Evolutionary conservation across 2,888 invertebrate species (phyloP).

Genomic region (Habroteleia sp.): DNA sequence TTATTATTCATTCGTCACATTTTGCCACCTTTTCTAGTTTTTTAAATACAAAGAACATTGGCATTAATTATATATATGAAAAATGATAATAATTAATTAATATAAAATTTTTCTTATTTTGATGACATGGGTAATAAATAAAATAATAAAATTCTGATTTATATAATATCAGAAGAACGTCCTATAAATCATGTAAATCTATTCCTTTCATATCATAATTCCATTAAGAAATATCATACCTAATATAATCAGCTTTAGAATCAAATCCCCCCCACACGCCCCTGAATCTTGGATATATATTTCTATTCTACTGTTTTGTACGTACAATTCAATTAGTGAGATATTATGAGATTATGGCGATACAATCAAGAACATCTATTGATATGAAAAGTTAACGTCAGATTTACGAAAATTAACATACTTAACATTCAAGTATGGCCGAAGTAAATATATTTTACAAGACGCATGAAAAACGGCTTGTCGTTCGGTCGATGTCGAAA

Average conservation of each 20-base stretch:
- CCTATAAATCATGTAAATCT: constrained; percentile 3
- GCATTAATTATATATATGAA: too few species aligned
- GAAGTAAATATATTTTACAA: neutral
- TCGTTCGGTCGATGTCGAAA: constrained; percentile 3
- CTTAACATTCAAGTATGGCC: constrained; percentile 5
- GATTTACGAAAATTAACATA: constrained; percentile 50
- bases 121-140: too few species aligned
- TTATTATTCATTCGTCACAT: too few species aligned
- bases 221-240: constrained; percentile 18
- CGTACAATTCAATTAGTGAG: constrained; percentile 19
- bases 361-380: constrained; percentile 24
- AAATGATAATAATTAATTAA: too few species aligned
- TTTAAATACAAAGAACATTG: too few species aligned
- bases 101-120: too few species aligned
- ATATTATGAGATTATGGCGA: constrained; percentile 23
- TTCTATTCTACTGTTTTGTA: constrained; percentile 25
- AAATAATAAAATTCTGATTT: too few species aligned
- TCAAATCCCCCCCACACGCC: constrained; percentile 20
- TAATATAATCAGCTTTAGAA: constrained; percentile 18
- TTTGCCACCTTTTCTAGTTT: too few species aligned
- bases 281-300: constrained; percentile 6
- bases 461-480: neutral
- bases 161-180: neutral
- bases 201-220: constrained; percentile 14
- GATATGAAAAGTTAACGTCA: constrained; percentile 24